These are phyloP conservation scores for Bovichtus variegatus DNA, from an alignment of 2,797 vertebrate species.

Conservation along the genomic window DNA sequence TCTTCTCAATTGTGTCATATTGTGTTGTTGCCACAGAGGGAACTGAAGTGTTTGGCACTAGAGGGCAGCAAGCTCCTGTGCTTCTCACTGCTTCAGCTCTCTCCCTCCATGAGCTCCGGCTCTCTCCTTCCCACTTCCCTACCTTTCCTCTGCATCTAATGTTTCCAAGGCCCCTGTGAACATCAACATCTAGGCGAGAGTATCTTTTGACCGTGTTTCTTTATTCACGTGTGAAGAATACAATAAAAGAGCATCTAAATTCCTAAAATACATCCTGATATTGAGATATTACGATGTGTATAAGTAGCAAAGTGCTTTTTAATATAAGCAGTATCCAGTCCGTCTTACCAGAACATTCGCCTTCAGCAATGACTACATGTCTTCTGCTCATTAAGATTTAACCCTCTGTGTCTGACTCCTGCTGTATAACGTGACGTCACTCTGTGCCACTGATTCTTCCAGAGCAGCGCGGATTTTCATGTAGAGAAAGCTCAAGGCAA, in stretches of 20 bases:
- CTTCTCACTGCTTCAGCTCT: conserved; percentile 19
- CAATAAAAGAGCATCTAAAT: not conserved
- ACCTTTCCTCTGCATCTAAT: conserved; percentile 1
- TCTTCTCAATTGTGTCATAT: conserved; percentile 32
- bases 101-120: not conserved
- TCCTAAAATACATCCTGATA: not conserved
- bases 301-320: not conserved
- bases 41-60: conserved; percentile 66
- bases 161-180: not conserved
- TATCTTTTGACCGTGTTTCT: not conserved
- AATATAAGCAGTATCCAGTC: conserved; percentile 1
- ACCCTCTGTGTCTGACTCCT: conserved; percentile 30
- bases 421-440: conserved; percentile 45
- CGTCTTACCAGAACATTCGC: not conserved
- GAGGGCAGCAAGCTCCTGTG: conserved; percentile 76
- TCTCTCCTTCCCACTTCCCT: not conserved
- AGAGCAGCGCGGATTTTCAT: conserved; percentile 62
- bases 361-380: not conserved
- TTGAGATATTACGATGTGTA: not conserved
- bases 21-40: conserved; percentile 15
- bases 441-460: conserved; percentile 55
- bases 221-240: not conserved
- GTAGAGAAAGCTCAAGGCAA: conserved; percentile 76
- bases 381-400: conserved; percentile 5
- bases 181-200: not conserved